Evolutionary conservation across 2,888 invertebrate species (phyloP).

Genomic region (Drosophila rellima): DNA sequence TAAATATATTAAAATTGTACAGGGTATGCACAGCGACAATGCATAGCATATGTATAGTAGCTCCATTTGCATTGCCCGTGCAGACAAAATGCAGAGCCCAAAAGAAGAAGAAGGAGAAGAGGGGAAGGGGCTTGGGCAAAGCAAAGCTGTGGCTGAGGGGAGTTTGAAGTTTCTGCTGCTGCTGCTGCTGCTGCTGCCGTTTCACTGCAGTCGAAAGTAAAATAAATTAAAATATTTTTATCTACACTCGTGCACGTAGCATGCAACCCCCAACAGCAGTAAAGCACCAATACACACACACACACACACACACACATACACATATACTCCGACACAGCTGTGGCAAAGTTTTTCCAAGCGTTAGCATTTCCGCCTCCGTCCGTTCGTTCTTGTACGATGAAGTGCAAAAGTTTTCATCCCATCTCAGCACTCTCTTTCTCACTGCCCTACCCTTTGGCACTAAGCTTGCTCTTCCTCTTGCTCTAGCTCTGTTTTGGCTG

Average conservation of each 20-base stretch:
- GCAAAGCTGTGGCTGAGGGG: slow-evolving; percentile 1
- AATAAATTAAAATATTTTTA: slow-evolving; percentile 79
- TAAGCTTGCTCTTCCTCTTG: not conserved
- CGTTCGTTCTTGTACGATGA: slow-evolving; percentile 13
- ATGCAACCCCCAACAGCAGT: slow-evolving; percentile 56
- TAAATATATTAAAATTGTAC: not conserved
- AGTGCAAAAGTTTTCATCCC: slow-evolving; percentile 57
- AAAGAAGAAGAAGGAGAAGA: slow-evolving; percentile 1
- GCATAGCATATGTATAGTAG: slow-evolving; percentile 20
- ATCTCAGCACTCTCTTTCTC: not conserved
- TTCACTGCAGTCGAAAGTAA: slow-evolving; percentile 74
- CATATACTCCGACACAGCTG: slow-evolving; percentile 52
- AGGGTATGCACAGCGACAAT: slow-evolving; percentile 26
- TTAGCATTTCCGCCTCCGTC: slow-evolving; percentile 52
- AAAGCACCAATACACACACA: slow-evolving; percentile 33
- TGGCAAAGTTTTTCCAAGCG: slow-evolving; percentile 73
- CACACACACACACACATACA: slow-evolving; percentile 32
- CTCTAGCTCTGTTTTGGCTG: slow-evolving; percentile 14
- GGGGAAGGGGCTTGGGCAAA: slow-evolving; percentile 3
- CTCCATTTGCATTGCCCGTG: slow-evolving; percentile 57
- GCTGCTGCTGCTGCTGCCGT: slow-evolving; percentile 17
- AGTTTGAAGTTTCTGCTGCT: slow-evolving; percentile 8
- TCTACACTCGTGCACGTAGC: slow-evolving; percentile 79
- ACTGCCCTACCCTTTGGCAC: too few species aligned
- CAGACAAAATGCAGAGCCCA: slow-evolving; percentile 27